Conservation (phyloP, 1,140 invertebrate genomes). For the Oreohelix idahoensis region DNA sequence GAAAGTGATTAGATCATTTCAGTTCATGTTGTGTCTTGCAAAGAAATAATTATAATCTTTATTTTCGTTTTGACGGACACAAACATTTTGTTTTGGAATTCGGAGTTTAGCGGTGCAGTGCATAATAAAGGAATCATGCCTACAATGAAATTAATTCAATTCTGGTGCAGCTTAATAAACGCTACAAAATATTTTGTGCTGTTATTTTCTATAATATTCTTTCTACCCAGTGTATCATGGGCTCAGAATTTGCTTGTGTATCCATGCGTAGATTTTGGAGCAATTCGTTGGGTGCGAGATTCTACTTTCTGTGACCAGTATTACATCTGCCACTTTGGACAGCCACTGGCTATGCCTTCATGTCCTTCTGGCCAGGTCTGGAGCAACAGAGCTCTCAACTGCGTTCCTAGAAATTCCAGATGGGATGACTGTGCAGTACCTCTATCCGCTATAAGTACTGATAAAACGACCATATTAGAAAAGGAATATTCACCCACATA, state of each 20-base stretch:
- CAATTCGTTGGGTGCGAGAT: conserved; percentile 50
- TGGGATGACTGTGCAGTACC: conserved; percentile 48
- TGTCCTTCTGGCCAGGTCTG: conserved; percentile 51
- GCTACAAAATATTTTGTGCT: not conserved
- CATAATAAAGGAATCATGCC: not conserved
- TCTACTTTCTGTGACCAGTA: conserved; percentile 45
- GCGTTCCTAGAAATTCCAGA: conserved; percentile 44
- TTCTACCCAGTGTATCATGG: not conserved
- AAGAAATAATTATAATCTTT: too few species aligned
- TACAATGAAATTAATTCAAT: not conserved
- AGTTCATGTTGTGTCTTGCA: too few species aligned
- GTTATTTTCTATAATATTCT: not conserved
- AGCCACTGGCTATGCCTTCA: conserved; percentile 48
- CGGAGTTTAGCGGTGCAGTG: not conserved
- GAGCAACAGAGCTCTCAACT: conserved; percentile 49
- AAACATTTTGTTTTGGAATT: too few species aligned
- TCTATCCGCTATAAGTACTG: not conserved
- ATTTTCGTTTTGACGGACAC: too few species aligned
- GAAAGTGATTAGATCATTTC: not conserved
- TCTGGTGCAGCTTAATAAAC: too few species aligned
- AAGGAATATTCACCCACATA: too few species aligned
- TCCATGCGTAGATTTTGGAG: conserved; percentile 41
- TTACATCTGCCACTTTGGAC: conserved; percentile 53
- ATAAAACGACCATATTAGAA: not conserved
- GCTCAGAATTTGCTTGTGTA: conserved; percentile 21